Percentiles rank a stretch among this genome's conserved stretches.
Conservation (phyloP, 2,797 vertebrate genomes). For the Amphiprion clarkii region DNA sequence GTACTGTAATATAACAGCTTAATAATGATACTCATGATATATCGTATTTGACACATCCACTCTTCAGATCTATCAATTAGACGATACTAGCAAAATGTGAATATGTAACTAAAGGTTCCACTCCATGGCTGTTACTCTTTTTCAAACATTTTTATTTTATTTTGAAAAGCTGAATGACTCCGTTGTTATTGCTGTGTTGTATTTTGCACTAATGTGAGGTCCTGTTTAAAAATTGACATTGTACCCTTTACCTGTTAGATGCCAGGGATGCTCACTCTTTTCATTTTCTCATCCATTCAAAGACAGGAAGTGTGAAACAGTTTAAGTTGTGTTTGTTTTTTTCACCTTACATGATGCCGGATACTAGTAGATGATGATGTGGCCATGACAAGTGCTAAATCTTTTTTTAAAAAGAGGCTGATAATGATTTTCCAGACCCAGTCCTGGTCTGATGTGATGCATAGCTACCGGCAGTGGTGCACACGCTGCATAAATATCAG, state of each 20-base stretch:
- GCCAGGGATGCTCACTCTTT: conserved; percentile 66
- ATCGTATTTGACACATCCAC: conserved; percentile 65
- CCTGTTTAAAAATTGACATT: conserved; percentile 67
- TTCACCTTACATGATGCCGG: conserved; percentile 17
- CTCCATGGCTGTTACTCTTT: conserved; percentile 52
- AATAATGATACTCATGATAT: conserved; percentile 63
- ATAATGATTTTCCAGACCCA: conserved; percentile 20
- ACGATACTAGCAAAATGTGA: conserved; percentile 75
- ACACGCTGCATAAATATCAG: conserved; percentile 68
- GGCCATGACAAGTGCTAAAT: conserved; percentile 24
- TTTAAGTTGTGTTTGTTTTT: conserved; percentile 27
- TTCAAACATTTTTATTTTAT: conserved; percentile 31
- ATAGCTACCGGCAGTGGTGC: conserved; percentile 31
- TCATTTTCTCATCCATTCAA: neutral
- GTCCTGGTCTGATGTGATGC: conserved; percentile 46
- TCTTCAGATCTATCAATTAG: conserved; percentile 61
- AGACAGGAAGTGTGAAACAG: neutral
- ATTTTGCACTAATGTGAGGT: conserved; percentile 78
- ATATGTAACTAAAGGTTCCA: conserved; percentile 72
- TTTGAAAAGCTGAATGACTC: conserved; percentile 56
- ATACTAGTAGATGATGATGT: conserved; percentile 24
- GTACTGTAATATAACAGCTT: conserved; percentile 74
- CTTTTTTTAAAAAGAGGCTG: conserved; percentile 14
- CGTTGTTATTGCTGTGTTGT: conserved; percentile 72
- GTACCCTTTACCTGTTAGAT: conserved; percentile 76